Conservation (phyloP, 2,888 invertebrate genomes). For the Alloplasta piceator region DNA sequence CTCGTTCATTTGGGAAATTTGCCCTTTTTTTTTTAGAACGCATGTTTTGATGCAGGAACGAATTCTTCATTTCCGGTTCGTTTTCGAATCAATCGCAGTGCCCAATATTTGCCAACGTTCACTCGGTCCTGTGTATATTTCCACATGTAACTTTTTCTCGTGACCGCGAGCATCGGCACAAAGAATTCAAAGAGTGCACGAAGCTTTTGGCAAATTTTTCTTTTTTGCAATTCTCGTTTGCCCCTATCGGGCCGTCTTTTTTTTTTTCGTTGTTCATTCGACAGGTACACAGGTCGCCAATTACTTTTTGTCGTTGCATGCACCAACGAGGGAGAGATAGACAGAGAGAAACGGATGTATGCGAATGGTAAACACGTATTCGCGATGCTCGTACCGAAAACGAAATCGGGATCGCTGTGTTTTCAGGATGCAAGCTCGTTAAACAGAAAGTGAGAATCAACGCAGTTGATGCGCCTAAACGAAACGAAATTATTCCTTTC, state of each 20-base stretch:
- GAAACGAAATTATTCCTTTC: slow-evolving; percentile 68
- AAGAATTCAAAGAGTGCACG: slow-evolving; percentile 55
- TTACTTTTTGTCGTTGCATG: slow-evolving; percentile 66
- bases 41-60: neutral
- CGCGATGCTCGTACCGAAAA: slow-evolving; percentile 30
- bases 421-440: too few species aligned
- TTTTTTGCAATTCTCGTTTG: slow-evolving; percentile 31
- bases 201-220: slow-evolving; percentile 42
- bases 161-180: neutral
- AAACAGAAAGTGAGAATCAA: slow-evolving; percentile 64
- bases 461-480: slow-evolving; percentile 63
- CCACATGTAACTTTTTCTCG: neutral
- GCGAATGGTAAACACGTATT: slow-evolving; percentile 9
- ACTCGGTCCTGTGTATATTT: slow-evolving; percentile 35
- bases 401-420: too few species aligned
- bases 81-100: slow-evolving; percentile 54
- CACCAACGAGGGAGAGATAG: neutral
- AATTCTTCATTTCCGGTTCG: slow-evolving; percentile 5
- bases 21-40: neutral
- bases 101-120: slow-evolving; percentile 56
- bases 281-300: slow-evolving; percentile 59
- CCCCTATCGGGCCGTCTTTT: slow-evolving; percentile 17
- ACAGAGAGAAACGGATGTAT: slow-evolving; percentile 3
- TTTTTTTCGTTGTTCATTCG: slow-evolving; percentile 36
- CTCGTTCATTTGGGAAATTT: neutral